A percentile compares a stretch with the other conserved stretches of the same genome.
These are phyloP conservation scores for Oophaga sylvatica DNA, from an alignment of 2,797 vertebrate species.

Conservation along the genomic window DNA sequence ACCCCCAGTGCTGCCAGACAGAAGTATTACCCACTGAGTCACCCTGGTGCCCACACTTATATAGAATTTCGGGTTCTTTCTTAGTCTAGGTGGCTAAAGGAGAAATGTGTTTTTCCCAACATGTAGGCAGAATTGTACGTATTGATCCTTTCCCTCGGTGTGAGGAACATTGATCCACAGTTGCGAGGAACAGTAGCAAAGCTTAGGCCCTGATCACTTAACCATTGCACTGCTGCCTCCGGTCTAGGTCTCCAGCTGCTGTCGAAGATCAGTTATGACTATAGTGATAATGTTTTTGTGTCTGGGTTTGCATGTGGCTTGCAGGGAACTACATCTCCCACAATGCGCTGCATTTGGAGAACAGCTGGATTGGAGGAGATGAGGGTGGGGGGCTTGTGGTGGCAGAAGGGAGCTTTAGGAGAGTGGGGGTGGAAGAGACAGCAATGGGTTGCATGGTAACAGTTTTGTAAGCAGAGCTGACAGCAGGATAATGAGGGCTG, in stretches of 20 bases:
- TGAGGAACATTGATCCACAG: constrained; percentile 19
- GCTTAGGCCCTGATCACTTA: neutral
- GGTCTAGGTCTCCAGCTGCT: neutral
- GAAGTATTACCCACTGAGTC: neutral
- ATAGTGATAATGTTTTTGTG: constrained; percentile 5
- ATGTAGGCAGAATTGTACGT: constrained; percentile 22
- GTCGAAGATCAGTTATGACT: neutral
- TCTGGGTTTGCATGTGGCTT: neutral
- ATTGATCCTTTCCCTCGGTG: constrained; percentile 32
- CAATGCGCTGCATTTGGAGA: constrained; percentile 21
- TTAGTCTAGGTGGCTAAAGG: neutral
- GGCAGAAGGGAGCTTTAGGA: constrained; percentile 12
- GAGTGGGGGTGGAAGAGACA: constrained; percentile 43
- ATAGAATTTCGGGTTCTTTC: neutral
- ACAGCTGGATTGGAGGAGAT: constrained; percentile 8
- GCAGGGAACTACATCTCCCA: constrained; percentile 42
- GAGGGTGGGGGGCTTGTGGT: constrained; percentile 30
- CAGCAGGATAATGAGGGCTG: constrained; percentile 40
- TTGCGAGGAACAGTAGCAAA: constrained; percentile 10
- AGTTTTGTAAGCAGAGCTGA: constrained; percentile 33
- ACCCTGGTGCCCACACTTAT: neutral
- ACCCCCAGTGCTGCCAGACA: neutral
- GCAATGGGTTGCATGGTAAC: constrained; percentile 64
- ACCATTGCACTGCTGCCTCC: neutral
- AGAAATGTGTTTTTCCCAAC: constrained; percentile 19